Base-by-base conservation (phyloP, 2,888 invertebrate genomes). In the Dynastes tityus region DNA sequence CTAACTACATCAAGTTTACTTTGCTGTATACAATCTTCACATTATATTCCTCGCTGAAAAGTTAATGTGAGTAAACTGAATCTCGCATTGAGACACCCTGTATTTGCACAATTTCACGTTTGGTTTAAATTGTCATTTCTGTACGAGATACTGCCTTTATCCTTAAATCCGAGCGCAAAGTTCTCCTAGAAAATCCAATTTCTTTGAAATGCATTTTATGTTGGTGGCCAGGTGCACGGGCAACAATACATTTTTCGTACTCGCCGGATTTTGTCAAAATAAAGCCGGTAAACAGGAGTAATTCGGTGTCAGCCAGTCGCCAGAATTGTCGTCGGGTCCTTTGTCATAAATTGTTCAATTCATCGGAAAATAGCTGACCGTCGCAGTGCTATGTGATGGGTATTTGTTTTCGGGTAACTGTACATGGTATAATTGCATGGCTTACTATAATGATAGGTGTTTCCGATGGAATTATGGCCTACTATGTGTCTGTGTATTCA, bases 321-420 rank as follows among this genome's bases (percentile, higher is more conserved):
- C 61, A 27, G 61, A 74, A 74, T 61, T 61, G 73, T 74, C 61
- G 45, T 61, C 61, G 63, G 53, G 63, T 49, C 78, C 63, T 78
- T 78, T 78, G 78, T 78, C 76, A 74, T 80, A 81, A 81, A 81
- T 81, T 81, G 80, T 81, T 81, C 80, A 81, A 81, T 81, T 81
- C 81, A 80, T 80, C 78, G 81, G 81, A 79, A 81, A 81, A 78
- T 78, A 71, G 78, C 73, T 78, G 78, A 71, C 71, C 77, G 70
- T 70, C 63, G 70, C 77, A 71, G 61, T 37, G 51, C 49, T 78
- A 61, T 64, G 55, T 16, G 32, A 37, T 22, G n/a, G 45, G 40
- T 64, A 53, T 73, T 68, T 71, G 71, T 78, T 78, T 78, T 64
- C 53, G 73, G 61, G 55, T 78, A 78, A 71, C 73, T 73, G 78